phyloP scores from a whole-genome alignment of 2,888 invertebrate genomes.

The Pollenia amentaria region DNA sequence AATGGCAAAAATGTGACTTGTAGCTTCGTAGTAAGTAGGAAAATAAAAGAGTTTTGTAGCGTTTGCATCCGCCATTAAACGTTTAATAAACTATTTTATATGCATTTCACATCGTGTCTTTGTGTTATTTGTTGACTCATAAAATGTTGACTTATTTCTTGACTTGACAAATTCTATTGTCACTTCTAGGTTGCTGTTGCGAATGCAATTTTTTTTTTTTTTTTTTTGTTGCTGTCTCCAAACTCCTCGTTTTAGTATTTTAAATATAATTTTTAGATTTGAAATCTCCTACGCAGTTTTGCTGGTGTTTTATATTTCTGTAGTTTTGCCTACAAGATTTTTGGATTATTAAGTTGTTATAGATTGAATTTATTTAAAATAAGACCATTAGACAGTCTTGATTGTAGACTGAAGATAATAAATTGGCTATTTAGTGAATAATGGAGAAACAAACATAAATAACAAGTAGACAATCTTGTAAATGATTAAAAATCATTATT shows the following conservation, averaged over 20 bases:
- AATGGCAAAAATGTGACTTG: conserved; percentile 35
- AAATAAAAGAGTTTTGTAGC: not conserved
- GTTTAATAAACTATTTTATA: conserved; percentile 64
- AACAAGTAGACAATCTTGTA: conserved; percentile 6
- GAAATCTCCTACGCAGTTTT: conserved; percentile 64
- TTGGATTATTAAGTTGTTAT: conserved; percentile 40
- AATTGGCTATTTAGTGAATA: conserved; percentile 12
- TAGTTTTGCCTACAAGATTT: conserved; percentile 36
- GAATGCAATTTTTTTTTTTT: not conserved
- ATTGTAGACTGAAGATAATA: conserved; percentile 57
- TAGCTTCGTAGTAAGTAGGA: not conserved
- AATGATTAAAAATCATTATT: not conserved
- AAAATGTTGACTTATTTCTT: conserved; percentile 62
- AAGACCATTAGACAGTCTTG: conserved; percentile 35
- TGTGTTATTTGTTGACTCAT: conserved; percentile 68
- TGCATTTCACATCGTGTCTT: conserved; percentile 63
- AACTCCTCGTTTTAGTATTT: not conserved
- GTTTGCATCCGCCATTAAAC: conserved; percentile 62
- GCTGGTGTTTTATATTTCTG: conserved; percentile 9
- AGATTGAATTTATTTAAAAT: conserved; percentile 19
- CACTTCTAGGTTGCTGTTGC: conserved; percentile 45
- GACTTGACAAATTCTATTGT: conserved; percentile 66
- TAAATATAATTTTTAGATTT: not conserved
- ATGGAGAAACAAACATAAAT: not conserved
- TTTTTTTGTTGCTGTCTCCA: not conserved